A percentile compares a stretch with the other conserved stretches of the same genome.
phyloP scores from a whole-genome alignment of 2,113 vertebrate genomes.

The Chlorodrepanis virens region DNA sequence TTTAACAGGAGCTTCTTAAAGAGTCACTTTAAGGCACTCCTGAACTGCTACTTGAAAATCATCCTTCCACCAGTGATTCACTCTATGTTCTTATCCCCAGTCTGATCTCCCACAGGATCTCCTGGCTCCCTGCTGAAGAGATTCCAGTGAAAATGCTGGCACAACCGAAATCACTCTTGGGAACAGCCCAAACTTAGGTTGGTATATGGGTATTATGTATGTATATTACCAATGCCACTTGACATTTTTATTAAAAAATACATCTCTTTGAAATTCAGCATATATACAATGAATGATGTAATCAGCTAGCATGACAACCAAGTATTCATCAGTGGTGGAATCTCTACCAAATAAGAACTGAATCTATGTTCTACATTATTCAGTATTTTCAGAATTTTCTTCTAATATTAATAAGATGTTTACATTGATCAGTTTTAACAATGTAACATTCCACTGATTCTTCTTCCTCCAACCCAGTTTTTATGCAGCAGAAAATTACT shows the following conservation, averaged over 20 bases:
- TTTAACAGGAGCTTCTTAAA: background rate
- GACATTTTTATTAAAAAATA: background rate
- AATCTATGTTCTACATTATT: background rate
- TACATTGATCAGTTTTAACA: background rate
- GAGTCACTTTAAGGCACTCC: background rate
- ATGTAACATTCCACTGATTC: background rate
- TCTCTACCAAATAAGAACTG: background rate
- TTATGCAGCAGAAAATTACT: background rate
- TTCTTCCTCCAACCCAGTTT: background rate
- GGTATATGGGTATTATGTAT: background rate
- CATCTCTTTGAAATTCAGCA: background rate
- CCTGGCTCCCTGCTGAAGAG: background rate
- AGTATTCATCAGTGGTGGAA: background rate
- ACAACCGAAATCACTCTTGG: background rate
- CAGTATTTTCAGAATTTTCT: background rate
- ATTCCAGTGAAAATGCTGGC: background rate
- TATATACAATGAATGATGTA: background rate
- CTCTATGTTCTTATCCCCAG: rapidly evolving
- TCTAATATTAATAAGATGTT: background rate
- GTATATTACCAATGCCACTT: background rate
- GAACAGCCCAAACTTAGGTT: background rate
- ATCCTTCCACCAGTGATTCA: background rate
- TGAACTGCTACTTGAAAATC: background rate
- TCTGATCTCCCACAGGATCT: background rate
- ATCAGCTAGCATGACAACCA: background rate